These are phyloP conservation scores for Xenotilapia longispinis DNA, from an alignment of 2,113 vertebrate species.

Conservation along the genomic window DNA sequence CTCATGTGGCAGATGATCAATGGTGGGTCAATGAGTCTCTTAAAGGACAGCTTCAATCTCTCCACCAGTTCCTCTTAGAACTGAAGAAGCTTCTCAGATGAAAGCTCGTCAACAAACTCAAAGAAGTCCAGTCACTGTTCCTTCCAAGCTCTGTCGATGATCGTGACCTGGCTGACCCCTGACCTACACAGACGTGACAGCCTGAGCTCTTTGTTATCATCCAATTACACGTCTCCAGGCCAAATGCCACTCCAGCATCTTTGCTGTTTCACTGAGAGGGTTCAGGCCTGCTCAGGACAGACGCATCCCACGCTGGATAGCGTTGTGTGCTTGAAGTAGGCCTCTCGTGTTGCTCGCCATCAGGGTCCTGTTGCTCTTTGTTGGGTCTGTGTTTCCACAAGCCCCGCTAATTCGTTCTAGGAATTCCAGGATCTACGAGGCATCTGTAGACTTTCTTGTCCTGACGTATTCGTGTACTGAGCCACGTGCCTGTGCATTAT, in stretches of 20 bases:
- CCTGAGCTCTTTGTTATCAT: background rate
- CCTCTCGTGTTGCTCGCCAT: background rate
- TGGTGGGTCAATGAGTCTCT: background rate
- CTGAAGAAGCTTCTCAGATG: background rate
- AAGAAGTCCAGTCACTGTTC: background rate
- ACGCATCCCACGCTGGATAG: background rate
- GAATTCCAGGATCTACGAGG: background rate
- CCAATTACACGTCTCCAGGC: background rate
- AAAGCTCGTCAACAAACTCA: background rate
- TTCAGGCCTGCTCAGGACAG: background rate
- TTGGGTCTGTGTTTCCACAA: too few species aligned
- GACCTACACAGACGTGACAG: background rate
- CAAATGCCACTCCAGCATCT: background rate
- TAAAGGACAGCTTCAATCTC: background rate
- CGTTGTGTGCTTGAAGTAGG: background rate
- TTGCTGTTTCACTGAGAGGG: background rate
- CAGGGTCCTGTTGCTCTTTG: background rate
- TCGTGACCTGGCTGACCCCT: background rate
- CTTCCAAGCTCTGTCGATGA: background rate
- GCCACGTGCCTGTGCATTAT: background rate
- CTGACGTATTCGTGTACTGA: background rate
- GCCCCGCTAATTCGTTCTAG: too few species aligned
- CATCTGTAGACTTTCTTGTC: background rate
- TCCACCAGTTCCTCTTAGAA: background rate
- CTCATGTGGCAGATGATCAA: background rate